Base-by-base conservation (phyloP, 2,797 vertebrate species). In the Peromyscus melanophrys region DNA sequence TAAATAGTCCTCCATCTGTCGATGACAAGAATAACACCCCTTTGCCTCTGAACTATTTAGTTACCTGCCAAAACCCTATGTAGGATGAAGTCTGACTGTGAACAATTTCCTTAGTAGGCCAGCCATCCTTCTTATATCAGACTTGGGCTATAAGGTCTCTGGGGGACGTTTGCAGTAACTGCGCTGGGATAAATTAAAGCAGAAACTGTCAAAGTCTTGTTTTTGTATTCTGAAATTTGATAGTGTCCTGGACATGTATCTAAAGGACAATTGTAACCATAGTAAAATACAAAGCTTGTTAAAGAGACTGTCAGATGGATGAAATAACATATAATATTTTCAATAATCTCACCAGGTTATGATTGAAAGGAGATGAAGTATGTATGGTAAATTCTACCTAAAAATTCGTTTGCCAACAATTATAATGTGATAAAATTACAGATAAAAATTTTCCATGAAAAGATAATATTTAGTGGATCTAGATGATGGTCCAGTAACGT, bases 61-160 rank as follows among this genome's bases (percentile, higher is more conserved):
- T 16, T 77, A 5, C 43, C 11, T 4, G 29, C 12, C 14, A 34
- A 40, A 29, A 77, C 0, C 12, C n/a, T 59, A 21, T 2, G 29
- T 0, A 34, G 40, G 13, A 4, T 25, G n/a, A 94, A 27, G 40
- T 5, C 6, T 76, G 7, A 49, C 0, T 1, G 6, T 0, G 23
- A 34, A 6, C 8, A 73, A 14, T 43, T 3, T 7, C 14, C 12
- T n/a, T 55, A 29, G 46, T 2, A 67, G 43, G 21, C 5, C 34
- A 90, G 67, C 25, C 10, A 40, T 43, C 59, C 23, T 88, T 7
- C 57, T 3, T 3, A 7, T 11, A 19, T 1, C 29, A 67, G 25
- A n/a, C 52, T 9, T 21, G 46, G 19, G 12, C 5, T 27, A 43
- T 4, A 37, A 21, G 16, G 8, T 43, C 10, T 46, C 71, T 1